Evolutionary conservation across 2,797 vertebrate species (phyloP), one percentile per base, ranked within the genome.

Genomic region (Anas flavirostris): DNA sequence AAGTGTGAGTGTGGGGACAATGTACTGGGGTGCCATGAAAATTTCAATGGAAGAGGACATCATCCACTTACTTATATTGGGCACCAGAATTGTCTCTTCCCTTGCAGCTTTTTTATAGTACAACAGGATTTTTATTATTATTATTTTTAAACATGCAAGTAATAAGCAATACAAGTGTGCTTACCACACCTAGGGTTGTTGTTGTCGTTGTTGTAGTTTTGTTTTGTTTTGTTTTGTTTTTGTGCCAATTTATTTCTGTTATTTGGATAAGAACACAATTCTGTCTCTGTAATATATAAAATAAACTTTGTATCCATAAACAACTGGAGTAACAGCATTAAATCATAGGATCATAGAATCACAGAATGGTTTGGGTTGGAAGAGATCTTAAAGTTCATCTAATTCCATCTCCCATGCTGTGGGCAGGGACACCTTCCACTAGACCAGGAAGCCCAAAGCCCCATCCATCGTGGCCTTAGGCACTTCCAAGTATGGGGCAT

Each of bases 1-100:
- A 74, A 33, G 29, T 15, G 7, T 13, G 7, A 3, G 16, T 35
- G 25, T 12, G 44, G 18, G 48, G 16, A 67, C 16, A 80, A 80
- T 5, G 13, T 31, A 56, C 1, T 1, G 55, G 35, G 8, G 16
- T 29, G 64, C 21, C 11, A 12, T 37, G 13, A 3, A 4, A 4
- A 56, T 70, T 91, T n/a, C 22, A 82, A 70, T 52, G 22, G 46
- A 46, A 60, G 16, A 14, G 6, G 23, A 56, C 22, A 70, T 60
- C 16, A 55, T 53, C 12, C 2, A 29, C 14, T 48, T 77, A 29
- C 14, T 48, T 77, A 59, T 74, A 43, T 5, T 17, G 44, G 9
- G 6, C n/a, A 41, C 33, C 35, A 67, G 68, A 67, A 75, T 29
- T 56, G 18, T 70, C 15, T 82, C 46, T 69, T 91, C 11, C 21